These are phyloP conservation scores for Etia nguti DNA, from an alignment of 2,113 vertebrate species.

Conservation along the genomic window DNA sequence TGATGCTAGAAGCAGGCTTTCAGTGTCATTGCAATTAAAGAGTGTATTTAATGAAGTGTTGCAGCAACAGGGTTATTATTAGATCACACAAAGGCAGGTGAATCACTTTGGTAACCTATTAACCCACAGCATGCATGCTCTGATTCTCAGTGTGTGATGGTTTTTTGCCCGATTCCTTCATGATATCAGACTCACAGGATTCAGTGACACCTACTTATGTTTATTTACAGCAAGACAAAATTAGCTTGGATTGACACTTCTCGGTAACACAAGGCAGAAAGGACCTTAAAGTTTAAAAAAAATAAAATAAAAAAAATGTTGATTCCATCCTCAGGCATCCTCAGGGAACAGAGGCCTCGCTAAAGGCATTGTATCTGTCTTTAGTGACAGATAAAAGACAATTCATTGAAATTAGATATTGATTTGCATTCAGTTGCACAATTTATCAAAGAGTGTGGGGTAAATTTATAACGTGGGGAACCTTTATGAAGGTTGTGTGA, in stretches of 20 bases:
- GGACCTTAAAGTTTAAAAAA: not conserved
- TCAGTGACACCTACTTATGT: not conserved
- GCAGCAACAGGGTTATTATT: not conserved
- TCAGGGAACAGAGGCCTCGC: not conserved
- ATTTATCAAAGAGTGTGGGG: not conserved
- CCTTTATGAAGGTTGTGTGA: not conserved
- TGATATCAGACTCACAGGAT: not conserved
- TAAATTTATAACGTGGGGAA: not conserved
- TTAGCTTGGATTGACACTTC: not conserved
- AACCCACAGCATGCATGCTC: not conserved
- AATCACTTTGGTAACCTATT: not conserved
- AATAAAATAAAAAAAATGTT: not conserved
- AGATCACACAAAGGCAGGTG: not conserved
- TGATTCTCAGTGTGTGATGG: not conserved
- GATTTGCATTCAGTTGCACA: not conserved
- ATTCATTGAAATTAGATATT: not conserved
- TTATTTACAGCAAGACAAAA: constrained; percentile 29
- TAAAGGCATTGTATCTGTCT: not conserved
- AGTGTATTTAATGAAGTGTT: not conserved
- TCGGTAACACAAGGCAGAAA: not conserved
- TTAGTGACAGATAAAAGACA: not conserved
- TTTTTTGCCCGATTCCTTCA: not conserved
- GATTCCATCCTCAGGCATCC: not conserved
- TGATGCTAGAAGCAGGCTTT: not conserved
- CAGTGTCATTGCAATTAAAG: not conserved